A percentile compares a stretch with the other conserved stretches of the same genome.
Conservation (phyloP, 2,888 invertebrate genomes). For the Adelognathus sp. region DNA sequence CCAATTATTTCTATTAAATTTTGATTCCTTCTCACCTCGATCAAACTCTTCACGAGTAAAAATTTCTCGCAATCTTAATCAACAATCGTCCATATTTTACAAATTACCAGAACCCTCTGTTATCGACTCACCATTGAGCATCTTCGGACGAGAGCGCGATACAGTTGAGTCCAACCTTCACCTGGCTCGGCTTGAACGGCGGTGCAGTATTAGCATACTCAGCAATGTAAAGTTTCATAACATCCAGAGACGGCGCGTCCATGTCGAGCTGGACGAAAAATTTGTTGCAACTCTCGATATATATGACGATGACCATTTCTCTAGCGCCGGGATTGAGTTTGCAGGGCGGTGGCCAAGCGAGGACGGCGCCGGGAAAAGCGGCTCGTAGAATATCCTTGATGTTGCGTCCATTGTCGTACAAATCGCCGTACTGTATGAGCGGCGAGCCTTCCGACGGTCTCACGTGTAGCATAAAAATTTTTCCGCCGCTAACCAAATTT, state of each 20-base stretch:
- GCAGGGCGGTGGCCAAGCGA: constrained; percentile 58
- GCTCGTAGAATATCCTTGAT: constrained; percentile 83
- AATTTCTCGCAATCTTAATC: too few species aligned
- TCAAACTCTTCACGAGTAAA: too few species aligned
- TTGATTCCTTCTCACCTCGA: too few species aligned
- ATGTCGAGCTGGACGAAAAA: constrained; percentile 89
- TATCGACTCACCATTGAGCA: constrained; percentile 87
- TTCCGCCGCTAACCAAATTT: constrained; percentile 85
- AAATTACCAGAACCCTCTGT: too few species aligned
- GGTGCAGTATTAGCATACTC: constrained; percentile 83
- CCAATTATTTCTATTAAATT: too few species aligned
- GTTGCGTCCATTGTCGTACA: constrained; percentile 84
- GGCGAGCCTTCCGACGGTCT: constrained; percentile 87
- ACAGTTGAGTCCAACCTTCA: constrained; percentile 86
- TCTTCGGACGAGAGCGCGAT: constrained; percentile 91
- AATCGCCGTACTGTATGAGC: constrained; percentile 88
- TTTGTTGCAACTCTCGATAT: constrained; percentile 87
- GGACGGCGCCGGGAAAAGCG: constrained; percentile 66
- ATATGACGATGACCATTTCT: constrained; percentile 83
- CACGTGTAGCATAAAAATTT: constrained; percentile 86
- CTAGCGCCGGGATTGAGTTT: constrained; percentile 62
- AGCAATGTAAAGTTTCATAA: constrained; percentile 87
- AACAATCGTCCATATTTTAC: too few species aligned
- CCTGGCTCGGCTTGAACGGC: constrained; percentile 77
- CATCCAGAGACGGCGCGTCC: constrained; percentile 84